Evolutionary conservation across 2,888 invertebrate genomes (phyloP), one percentile per base, ranked within the genome.

Genomic region (Arctia plantaginis): DNA sequence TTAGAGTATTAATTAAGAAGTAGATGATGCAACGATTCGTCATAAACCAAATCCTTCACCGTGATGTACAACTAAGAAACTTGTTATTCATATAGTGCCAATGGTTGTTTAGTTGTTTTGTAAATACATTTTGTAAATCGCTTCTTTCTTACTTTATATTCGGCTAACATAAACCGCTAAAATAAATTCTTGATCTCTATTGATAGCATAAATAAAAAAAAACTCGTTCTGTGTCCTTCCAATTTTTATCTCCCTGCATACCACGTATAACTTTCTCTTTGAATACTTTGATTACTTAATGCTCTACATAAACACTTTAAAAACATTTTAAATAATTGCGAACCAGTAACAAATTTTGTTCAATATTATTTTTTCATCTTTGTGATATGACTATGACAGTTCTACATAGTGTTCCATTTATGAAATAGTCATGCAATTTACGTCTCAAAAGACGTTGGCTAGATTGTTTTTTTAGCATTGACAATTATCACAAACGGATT

Each of bases 41-140:
- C 79, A 83, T 82, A 92, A 93, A 94, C 94, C 94, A 94, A 95
- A 95, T 91, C 90, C 87, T 90, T 92, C 89, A 94, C 94, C 93
- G 87, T 90, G 90, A 95, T 94, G 95, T 95, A 95, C 95, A 95
- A 95, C 88, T 89, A 90, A 68, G 51, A 67, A 73, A 59, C 71
- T 90, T 87, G 88, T 88, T 86, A 87, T 90, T 89, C 84, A 88
- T 86, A 86, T 92, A 94, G 93, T 94, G 94, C 94, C 93, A 94
- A 94, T 93, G 89, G 87, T 91, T 90, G 72, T 79, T 81, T 78
- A 77, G 86, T 91, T 86, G 70, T 55, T 82, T 84, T 85, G 88
- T 89, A 86, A 85, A 88, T 88, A 87, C 80, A 82, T 78, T 79
- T 78, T 51, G 64, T 69, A 72, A 75, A 75, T 73, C 76, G 35